phyloP scores from a whole-genome alignment of 2,888 invertebrate species.

The Hyppa rectilinea region DNA sequence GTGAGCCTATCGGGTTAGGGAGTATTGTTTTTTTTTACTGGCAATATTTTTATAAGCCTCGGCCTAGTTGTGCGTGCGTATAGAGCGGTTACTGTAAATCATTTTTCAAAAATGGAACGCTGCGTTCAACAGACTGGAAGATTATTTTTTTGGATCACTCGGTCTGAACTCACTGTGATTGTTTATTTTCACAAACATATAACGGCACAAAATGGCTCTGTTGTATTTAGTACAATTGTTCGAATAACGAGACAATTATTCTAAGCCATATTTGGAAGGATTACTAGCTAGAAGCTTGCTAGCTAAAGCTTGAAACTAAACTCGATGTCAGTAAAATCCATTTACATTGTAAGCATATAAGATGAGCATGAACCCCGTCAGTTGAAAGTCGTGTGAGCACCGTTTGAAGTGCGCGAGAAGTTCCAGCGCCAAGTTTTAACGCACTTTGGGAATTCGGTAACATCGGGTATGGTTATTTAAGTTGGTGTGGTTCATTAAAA shows the following conservation, averaged over 20 bases:
- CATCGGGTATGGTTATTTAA: slow-evolving; percentile 73
- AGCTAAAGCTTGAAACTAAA: slow-evolving; percentile 13
- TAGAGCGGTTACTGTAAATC: slow-evolving; percentile 14
- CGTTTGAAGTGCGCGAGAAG: slow-evolving; percentile 66
- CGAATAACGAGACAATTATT: not conserved
- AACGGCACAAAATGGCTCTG: not conserved
- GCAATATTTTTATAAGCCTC: slow-evolving; percentile 42
- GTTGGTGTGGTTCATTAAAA: slow-evolving; percentile 80
- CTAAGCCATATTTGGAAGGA: not conserved
- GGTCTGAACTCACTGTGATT: slow-evolving; percentile 18
- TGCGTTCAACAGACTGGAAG: slow-evolving; percentile 4
- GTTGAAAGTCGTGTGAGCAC: slow-evolving; percentile 77
- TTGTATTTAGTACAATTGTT: not conserved
- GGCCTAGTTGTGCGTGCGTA: slow-evolving; percentile 22
- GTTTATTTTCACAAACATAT: not conserved
- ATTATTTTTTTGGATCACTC: slow-evolving; percentile 22
- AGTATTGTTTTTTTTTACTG: slow-evolving; percentile 54
- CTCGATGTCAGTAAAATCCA: slow-evolving; percentile 68
- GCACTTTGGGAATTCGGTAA: slow-evolving; percentile 71
- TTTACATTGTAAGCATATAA: slow-evolving; percentile 71
- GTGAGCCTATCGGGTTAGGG: slow-evolving; percentile 49
- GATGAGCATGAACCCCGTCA: slow-evolving; percentile 74
- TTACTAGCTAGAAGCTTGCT: too few species aligned
- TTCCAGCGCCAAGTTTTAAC: slow-evolving; percentile 68
- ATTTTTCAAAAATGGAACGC: slow-evolving; percentile 33